Base-by-base conservation (phyloP, 2,888 invertebrate genomes). In the Pachliopta kotzebuea region DNA sequence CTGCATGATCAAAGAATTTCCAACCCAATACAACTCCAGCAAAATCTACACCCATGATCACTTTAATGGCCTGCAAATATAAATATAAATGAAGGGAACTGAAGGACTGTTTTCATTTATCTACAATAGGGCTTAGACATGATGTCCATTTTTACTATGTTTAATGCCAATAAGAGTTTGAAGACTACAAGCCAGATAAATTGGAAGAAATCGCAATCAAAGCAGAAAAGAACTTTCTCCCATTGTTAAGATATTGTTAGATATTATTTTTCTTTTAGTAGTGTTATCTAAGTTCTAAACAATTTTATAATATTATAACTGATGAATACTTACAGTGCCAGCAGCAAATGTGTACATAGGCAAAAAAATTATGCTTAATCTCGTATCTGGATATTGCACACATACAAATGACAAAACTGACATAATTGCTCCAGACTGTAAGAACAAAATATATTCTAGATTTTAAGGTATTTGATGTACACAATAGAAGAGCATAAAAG, bases 1-100 rank as follows among this genome's bases (percentile, higher is more conserved):
- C 99, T 1, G 99, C 99, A 86, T 99, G 99, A 84, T 99, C 99
- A 78, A 99, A 97, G 74, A 97, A 93, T 80, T 94, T 95, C 98
- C 98, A 99, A 53, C 97, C 94, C 66, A 97, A 81, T 9, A 98
- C 62, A 53, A 98, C 93, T 29, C 99, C 99, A 26, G 95, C 93
- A 23, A 95, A 82, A 83, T 99, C 99, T 63, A 99, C 84, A 14
- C 95, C 94, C 86, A 99, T 94, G 62, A 99, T 93, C 20, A 94
- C 95, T 89, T 97, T 97, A 67, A 99, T 94, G 54, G 96, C 98
- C 97, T 97, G 83, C 84, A 90, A 81, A 64, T 23, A 67, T 60
- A 58, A 63, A 23, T 50, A 14, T 4, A 29, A 49, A 56, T 42
- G n/a, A 24, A 37, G 14, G 14, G 14, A 14, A 9, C 11, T 11